A percentile compares a stretch with the other conserved stretches of the same genome.
Conservation (phyloP, 2,113 vertebrate species). For the human region DNA sequence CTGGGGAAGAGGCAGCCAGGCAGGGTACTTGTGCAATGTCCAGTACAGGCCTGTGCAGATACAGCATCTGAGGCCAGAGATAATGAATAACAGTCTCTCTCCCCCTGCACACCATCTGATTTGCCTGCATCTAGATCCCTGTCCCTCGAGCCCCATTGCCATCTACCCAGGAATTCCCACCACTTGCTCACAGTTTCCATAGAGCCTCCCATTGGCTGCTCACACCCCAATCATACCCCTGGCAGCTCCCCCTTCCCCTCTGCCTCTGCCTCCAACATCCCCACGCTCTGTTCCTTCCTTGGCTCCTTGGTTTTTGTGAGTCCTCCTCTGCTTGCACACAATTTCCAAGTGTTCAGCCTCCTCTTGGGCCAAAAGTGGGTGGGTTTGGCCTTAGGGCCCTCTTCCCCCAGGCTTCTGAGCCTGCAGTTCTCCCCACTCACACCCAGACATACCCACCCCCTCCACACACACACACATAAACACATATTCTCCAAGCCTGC, state of each 20-base stretch:
- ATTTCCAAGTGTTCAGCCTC: constrained; percentile 52
- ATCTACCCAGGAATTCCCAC: constrained; percentile 26
- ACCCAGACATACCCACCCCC: neutral
- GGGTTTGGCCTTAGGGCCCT: neutral
- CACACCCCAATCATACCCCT: neutral
- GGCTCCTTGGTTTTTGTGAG: neutral
- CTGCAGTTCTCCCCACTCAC: neutral
- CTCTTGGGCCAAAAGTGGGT: constrained; percentile 12
- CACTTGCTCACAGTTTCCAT: constrained; percentile 56
- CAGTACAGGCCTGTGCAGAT: neutral
- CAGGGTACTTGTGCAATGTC: neutral
- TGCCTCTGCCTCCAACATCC: neutral
- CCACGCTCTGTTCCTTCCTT: neutral
- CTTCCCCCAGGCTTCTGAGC: neutral
- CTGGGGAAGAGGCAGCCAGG: neutral
- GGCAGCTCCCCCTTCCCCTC: neutral
- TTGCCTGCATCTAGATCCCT: neutral
- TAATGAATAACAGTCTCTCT: neutral
- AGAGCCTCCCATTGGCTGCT: neutral
- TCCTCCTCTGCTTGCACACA: constrained; percentile 19
- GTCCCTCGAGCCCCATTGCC: neutral
- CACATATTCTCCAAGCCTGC: neutral
- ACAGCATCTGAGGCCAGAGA: neutral
- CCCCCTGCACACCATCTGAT: neutral
- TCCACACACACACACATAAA: fast-evolving